Percentiles rank a stretch among this genome's conserved stretches.
These are phyloP conservation scores for Crenuchus spilurus DNA, from an alignment of 2,797 vertebrate species.

Conservation along the genomic window DNA sequence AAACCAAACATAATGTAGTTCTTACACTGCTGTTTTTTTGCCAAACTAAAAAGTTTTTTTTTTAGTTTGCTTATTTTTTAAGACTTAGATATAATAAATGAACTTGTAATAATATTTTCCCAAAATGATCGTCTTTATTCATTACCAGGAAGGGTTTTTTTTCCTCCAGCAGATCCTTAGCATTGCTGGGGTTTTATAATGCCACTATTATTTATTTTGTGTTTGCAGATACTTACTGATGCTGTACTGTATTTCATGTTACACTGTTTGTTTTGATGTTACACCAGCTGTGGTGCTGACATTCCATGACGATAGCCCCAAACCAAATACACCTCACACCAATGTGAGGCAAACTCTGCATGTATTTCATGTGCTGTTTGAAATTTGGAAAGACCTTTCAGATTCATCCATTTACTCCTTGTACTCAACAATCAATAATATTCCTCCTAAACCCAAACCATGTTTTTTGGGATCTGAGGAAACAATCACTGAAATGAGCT, in stretches of 20 bases:
- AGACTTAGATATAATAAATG: neutral
- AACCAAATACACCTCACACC: neutral
- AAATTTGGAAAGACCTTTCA: neutral
- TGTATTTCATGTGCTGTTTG: neutral
- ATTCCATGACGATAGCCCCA: slow-evolving; percentile 12
- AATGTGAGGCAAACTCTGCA: neutral
- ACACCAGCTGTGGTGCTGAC: slow-evolving; percentile 11
- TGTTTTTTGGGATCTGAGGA: neutral
- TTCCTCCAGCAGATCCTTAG: neutral
- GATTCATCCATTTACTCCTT: neutral
- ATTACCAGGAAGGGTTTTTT: slow-evolving; percentile 16
- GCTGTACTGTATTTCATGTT: slow-evolving; percentile 41
- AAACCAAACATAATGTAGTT: slow-evolving; percentile 36
- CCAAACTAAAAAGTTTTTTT: slow-evolving; percentile 5
- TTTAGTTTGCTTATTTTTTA: slow-evolving; percentile 10
- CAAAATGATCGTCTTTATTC: neutral
- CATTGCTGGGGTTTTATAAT: too few relatives aligned
- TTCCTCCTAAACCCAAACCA: neutral
- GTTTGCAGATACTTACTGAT: neutral
- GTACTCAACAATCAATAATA: slow-evolving; percentile 4
- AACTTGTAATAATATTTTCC: slow-evolving; percentile 2
- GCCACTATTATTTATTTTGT: slow-evolving; percentile 24
- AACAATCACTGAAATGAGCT: slow-evolving; percentile 1
- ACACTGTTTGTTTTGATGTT: slow-evolving; percentile 18
- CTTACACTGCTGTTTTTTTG: slow-evolving; percentile 40